These are phyloP conservation scores for Orgyia antiqua DNA, from an alignment of 2,888 invertebrate genomes.

Conservation along the genomic window DNA sequence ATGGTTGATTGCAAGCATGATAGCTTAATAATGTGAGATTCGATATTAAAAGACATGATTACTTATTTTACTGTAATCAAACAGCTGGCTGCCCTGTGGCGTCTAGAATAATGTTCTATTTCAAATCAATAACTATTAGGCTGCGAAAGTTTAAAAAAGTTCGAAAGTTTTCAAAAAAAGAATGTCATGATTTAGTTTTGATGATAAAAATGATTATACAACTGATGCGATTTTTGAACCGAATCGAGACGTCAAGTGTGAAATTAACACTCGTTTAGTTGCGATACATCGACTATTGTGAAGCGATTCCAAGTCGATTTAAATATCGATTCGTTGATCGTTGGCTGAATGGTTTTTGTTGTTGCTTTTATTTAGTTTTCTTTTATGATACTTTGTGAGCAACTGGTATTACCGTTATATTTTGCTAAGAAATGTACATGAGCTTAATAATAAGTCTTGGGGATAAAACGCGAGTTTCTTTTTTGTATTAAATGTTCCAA, in stretches of 20 bases:
- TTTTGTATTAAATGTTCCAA: too few relatives aligned
- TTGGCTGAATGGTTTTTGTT: constrained; percentile 4
- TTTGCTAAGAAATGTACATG: not conserved
- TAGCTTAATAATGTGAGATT: too few relatives aligned
- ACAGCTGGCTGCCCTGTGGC: too few relatives aligned
- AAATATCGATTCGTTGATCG: constrained; percentile 7
- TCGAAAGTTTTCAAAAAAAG: constrained; percentile 1
- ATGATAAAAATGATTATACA: constrained; percentile 4
- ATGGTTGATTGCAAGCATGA: too few relatives aligned
- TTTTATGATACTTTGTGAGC: constrained; percentile 4
- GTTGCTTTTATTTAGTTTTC: constrained; percentile 4
- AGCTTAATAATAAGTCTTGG: not conserved
- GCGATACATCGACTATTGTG: constrained; percentile 20
- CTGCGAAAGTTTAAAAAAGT: not conserved
- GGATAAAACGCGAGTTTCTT: too few relatives aligned
- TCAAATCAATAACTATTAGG: not conserved
- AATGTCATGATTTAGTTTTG: constrained; percentile 1
- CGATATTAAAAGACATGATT: too few relatives aligned
- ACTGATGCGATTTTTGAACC: constrained; percentile 8
- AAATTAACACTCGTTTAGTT: constrained; percentile 33
- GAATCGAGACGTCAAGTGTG: constrained; percentile 22
- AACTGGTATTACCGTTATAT: constrained; percentile 7
- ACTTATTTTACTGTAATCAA: too few relatives aligned
- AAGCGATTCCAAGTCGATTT: constrained; percentile 15
- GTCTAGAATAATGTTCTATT: too few relatives aligned